Evolutionary conservation across 2,888 invertebrate species (phyloP).

Genomic region (Ceramica pisi): DNA sequence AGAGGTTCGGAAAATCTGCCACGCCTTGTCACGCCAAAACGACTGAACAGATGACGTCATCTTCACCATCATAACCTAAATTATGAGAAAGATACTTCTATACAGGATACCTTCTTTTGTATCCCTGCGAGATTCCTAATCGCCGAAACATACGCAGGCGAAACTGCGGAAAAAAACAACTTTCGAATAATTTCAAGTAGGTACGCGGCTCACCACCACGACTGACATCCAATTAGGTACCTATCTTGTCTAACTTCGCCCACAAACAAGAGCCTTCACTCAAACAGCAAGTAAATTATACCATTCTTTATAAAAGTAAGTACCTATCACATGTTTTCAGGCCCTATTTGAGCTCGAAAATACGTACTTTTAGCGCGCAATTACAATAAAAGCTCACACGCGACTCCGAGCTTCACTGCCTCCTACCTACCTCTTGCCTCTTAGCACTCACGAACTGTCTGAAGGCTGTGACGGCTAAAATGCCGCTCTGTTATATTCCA

Average conservation of each 20-base stretch:
- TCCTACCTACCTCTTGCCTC: conserved; percentile 42
- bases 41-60: neutral
- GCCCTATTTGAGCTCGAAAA: conserved; percentile 32
- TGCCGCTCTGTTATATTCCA: conserved; percentile 37
- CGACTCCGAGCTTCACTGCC: conserved; percentile 24
- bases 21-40: neutral
- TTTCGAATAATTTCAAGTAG: neutral
- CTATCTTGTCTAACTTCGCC: conserved; percentile 1
- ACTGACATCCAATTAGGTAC: conserved; percentile 16
- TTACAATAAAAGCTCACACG: conserved; percentile 61
- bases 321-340: conserved; percentile 22
- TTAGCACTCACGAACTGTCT: conserved; percentile 36
- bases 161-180: neutral
- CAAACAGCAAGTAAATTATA: conserved; percentile 8
- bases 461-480: conserved; percentile 35
- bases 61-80: too few species aligned
- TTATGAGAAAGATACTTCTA: neutral
- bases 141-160: neutral
- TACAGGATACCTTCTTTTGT: neutral
- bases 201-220: neutral
- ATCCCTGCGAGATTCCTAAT: neutral
- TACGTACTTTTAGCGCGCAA: conserved; percentile 53
- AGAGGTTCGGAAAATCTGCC: too few species aligned
- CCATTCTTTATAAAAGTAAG: conserved; percentile 8
- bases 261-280: neutral